Percentiles rank a stretch among this genome's conserved stretches.
These are phyloP conservation scores for Chaenodraco wilsoni DNA, from an alignment of 2,797 vertebrate species.

Conservation along the genomic window DNA sequence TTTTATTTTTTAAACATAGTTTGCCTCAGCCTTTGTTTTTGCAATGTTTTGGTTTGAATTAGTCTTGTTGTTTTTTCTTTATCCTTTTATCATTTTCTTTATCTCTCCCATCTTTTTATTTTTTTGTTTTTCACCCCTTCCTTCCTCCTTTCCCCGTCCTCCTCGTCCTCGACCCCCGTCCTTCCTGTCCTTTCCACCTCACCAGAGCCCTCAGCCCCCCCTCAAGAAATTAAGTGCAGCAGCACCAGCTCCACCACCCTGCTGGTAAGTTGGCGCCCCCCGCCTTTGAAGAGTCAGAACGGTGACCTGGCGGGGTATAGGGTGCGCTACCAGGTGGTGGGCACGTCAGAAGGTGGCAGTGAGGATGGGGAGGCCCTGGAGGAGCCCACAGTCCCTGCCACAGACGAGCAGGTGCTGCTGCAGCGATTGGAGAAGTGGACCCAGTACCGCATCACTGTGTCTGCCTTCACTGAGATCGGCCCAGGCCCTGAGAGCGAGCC, in stretches of 20 bases:
- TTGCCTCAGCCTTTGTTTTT: slow-evolving; percentile 56
- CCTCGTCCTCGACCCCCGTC: slow-evolving; percentile 69
- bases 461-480: slow-evolving; percentile 91
- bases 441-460: slow-evolving; percentile 90
- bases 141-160: slow-evolving; percentile 68
- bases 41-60: slow-evolving; percentile 71
- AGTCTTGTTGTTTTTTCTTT: slow-evolving; percentile 81
- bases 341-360: slow-evolving; percentile 82
- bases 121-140: slow-evolving; percentile 87
- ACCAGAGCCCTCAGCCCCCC: slow-evolving; percentile 98
- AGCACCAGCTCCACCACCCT: slow-evolving; percentile 96
- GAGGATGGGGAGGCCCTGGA: slow-evolving; percentile 81
- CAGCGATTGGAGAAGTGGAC: slow-evolving; percentile 97
- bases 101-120: slow-evolving; percentile 92
- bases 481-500: slow-evolving; percentile 93
- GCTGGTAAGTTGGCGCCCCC: slow-evolving; percentile 99
- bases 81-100: slow-evolving; percentile 89
- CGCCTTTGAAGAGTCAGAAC: slow-evolving; percentile 92
- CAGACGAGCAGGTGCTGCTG: slow-evolving; percentile 88
- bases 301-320: slow-evolving; percentile 94
- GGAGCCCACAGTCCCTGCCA: slow-evolving; percentile 87
- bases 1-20: slow-evolving; percentile 60
- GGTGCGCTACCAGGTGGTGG: slow-evolving; percentile 92
- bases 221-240: slow-evolving; percentile 97
- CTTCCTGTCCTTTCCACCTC: slow-evolving; percentile 80